Evolutionary conservation across 2,113 vertebrate species (phyloP), one percentile per base, ranked within the genome.

Genomic region (Clinocottus analis): DNA sequence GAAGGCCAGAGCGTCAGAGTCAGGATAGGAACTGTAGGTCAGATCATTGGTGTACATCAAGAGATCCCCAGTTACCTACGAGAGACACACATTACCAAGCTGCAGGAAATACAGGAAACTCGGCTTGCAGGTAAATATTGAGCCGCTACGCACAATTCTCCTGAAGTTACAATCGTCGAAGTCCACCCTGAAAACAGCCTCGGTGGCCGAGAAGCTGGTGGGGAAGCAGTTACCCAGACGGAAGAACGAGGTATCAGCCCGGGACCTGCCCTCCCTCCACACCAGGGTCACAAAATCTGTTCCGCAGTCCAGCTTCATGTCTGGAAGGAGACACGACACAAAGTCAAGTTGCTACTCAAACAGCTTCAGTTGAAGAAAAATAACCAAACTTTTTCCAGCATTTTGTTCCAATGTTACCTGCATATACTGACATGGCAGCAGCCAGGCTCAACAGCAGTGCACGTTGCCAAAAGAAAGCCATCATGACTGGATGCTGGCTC

Each of bases 151-250:
- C 66, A 95, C 95, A 86, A 89, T 0, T 53, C 35, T 84, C 35
- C 16, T 79, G 75, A 94, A 94, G 49, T 80, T 63, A 61, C 95
- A 95, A 13, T 92, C 84, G 0, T 19, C 37, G 6, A 94, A 3
- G 0, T 53, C 76, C 12, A 87, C 91, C 0, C 2, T 74, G 72
- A 95, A 95, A 13, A 86, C 41, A 1, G 77, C 90, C 31, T 88
- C 70, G 8, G 70, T 51, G 0, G n/a, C 56, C 0, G 88, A 2
- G 10, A 37, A 0, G 11, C 78, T 92, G 19, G 81, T 74, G 14
- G 94, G 93, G 1, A 56, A 45, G 65, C 95, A 95, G 77, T 16
- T 86, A 0, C 95, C 94, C 51, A 95, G 88, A 21, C 82, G 91
- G 6, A 94, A 80, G 6, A 87, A 83, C 0, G 90, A 91, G 0